phyloP scores from a whole-genome alignment of 2,888 invertebrate genomes.

The Tetranychus piercei region DNA sequence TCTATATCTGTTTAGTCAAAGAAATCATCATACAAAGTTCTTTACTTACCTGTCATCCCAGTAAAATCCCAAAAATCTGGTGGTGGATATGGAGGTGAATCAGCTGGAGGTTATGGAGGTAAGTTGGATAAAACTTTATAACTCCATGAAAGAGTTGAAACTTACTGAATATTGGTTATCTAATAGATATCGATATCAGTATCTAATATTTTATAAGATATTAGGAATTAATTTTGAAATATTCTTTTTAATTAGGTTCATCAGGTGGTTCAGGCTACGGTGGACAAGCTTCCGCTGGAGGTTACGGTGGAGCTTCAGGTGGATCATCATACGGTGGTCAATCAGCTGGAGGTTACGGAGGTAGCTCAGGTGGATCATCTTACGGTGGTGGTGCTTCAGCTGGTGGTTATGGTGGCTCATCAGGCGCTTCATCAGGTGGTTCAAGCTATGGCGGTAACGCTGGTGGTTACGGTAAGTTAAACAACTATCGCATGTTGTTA shows the following conservation, averaged over 20 bases:
- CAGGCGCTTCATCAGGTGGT: constrained; percentile 2
- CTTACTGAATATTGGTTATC: no score
- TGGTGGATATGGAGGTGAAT: neutral
- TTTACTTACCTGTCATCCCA: constrained; percentile 16
- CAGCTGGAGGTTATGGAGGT: constrained; percentile 12
- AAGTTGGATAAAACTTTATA: no score
- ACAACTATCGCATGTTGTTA: no score
- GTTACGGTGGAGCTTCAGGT: constrained; percentile 6
- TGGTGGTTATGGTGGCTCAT: no score
- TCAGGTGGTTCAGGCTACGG: neutral
- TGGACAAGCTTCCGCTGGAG: neutral
- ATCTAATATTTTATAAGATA: no score
- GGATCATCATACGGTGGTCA: neutral
- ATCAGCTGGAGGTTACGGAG: constrained; percentile 11
- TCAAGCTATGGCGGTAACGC: neutral
- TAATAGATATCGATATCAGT: no score
- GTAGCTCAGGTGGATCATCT: neutral
- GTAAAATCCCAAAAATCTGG: constrained; percentile 10
- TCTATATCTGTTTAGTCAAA: no score
- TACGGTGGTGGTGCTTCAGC: neutral
- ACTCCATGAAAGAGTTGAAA: no score
- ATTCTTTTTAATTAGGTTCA: no score
- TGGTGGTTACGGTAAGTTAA: constrained; percentile 13
- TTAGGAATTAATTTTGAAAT: no score
- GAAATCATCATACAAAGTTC: constrained; percentile 13